Conservation (phyloP, 1,140 invertebrate species). For the Oreohelix idahoensis region DNA sequence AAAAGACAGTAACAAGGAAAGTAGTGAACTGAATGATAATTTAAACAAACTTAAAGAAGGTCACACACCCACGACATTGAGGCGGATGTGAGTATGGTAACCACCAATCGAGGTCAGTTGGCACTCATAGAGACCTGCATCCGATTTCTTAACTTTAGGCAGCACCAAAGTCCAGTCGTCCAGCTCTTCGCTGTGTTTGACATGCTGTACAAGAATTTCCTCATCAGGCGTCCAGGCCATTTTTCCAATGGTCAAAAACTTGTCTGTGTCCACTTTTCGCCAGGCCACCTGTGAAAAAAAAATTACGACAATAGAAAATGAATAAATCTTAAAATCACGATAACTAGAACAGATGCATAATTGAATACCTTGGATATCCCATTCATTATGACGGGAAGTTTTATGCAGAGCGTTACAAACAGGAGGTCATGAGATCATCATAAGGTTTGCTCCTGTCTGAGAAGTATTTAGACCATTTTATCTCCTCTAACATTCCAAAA, state of each 20-base stretch:
- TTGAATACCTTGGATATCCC: too few relatives aligned
- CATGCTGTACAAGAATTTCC: constrained; percentile 13
- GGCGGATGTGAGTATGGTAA: background rate
- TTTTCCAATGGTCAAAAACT: constrained; percentile 33
- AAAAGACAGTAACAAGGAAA: too few relatives aligned
- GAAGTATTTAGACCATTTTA: too few relatives aligned
- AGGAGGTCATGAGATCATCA: too few relatives aligned
- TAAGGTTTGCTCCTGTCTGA: too few relatives aligned
- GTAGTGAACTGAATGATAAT: too few relatives aligned
- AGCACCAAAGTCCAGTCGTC: constrained; percentile 31
- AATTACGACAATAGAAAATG: too few relatives aligned
- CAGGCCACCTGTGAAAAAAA: constrained; percentile 40
- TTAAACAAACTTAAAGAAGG: background rate
- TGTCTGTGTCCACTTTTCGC: constrained; percentile 21
- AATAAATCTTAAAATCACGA: too few relatives aligned
- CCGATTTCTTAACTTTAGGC: constrained; percentile 15
- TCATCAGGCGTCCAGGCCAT: constrained; percentile 14
- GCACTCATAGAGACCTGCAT: constrained; percentile 35
- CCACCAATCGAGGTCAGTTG: constrained; percentile 25
- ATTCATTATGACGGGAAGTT: too few relatives aligned
- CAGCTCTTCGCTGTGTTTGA: constrained; percentile 23
- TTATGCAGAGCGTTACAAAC: too few relatives aligned
- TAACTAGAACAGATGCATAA: too few relatives aligned
- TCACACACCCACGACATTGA: constrained; percentile 32
- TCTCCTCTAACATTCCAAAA: too few relatives aligned